phyloP scores from a whole-genome alignment of 1,140 invertebrate genomes.

The Teleopsis dalmanni region DNA sequence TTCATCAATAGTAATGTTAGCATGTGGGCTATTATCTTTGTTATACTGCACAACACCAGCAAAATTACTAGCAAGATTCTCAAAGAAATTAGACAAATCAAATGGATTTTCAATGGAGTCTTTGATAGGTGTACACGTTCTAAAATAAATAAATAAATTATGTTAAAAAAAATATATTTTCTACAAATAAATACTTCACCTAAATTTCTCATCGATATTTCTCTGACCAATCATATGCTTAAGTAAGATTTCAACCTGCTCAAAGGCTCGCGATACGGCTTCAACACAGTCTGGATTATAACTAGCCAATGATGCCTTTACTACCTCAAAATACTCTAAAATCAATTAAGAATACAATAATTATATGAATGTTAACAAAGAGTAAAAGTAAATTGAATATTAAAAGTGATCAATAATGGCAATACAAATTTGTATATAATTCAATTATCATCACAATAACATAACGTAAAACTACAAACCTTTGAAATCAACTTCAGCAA shows the following conservation, averaged over 20 bases:
- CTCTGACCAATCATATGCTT: conserved; percentile 53
- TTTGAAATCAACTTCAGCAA: conserved; percentile 76
- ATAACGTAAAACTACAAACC: no score
- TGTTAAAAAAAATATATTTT: neutral
- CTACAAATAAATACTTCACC: conserved; percentile 45
- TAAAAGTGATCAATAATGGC: no score
- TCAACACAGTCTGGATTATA: conserved; percentile 55
- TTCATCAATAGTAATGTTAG: conserved; percentile 71
- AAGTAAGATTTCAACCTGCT: conserved; percentile 58
- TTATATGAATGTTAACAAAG: neutral
- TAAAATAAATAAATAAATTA: conserved; percentile 38
- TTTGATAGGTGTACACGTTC: conserved; percentile 71
- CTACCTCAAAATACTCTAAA: conserved; percentile 69
- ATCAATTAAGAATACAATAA: conserved; percentile 15
- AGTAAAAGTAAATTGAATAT: neutral
- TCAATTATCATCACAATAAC: no score
- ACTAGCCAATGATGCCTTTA: conserved; percentile 58
- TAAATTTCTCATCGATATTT: conserved; percentile 60
- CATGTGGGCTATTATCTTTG: conserved; percentile 76
- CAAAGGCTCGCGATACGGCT: conserved; percentile 56
- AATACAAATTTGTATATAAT: no score
- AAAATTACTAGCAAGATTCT: conserved; percentile 73
- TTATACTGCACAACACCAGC: conserved; percentile 90
- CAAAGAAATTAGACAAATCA: conserved; percentile 75
- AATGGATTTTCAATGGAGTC: conserved; percentile 52